phyloP scores from a whole-genome alignment of 30 jellyfish, hydroid and myxozoan species.

The Pseudorhiza aurosa region DNA sequence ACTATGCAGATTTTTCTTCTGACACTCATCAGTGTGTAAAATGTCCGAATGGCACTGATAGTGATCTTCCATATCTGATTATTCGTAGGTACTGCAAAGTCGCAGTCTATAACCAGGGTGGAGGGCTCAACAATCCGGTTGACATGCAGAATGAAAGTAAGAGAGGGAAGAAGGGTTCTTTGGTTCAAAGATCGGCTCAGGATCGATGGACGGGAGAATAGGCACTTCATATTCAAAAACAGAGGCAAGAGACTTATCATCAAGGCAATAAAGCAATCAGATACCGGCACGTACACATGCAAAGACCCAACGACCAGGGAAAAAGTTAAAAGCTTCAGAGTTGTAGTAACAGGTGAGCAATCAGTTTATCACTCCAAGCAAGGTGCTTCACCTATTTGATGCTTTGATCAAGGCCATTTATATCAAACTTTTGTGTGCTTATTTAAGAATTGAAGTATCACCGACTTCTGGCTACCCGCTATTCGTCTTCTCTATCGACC shows the following conservation, averaged over 20 bases:
- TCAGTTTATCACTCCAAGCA: background rate
- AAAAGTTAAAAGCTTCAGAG: conserved; percentile 4
- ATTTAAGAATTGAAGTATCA: too few relatives aligned
- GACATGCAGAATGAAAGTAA: background rate
- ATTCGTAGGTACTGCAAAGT: background rate
- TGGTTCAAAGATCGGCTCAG: conserved; percentile 31
- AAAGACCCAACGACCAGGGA: conserved; percentile 5
- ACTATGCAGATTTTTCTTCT: too few relatives aligned
- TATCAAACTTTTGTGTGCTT: too few relatives aligned
- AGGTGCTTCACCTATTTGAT: too few relatives aligned
- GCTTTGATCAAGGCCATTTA: too few relatives aligned
- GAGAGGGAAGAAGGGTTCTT: background rate
- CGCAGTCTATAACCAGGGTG: background rate
- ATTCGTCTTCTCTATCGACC: too few relatives aligned
- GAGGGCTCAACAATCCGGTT: conserved; percentile 8
- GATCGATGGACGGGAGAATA: background rate
- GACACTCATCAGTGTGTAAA: too few relatives aligned
- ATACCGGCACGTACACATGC: conserved; percentile 43
- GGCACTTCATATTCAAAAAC: background rate
- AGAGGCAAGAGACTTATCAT: conserved; percentile 26
- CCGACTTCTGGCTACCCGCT: too few relatives aligned
- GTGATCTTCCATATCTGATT: too few relatives aligned
- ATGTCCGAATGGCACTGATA: too few relatives aligned
- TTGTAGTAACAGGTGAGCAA: conserved; percentile 34
- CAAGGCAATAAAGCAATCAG: background rate